Base-by-base conservation (phyloP, 2,113 vertebrate species). In the Corythoichthys haematopterus region DNA sequence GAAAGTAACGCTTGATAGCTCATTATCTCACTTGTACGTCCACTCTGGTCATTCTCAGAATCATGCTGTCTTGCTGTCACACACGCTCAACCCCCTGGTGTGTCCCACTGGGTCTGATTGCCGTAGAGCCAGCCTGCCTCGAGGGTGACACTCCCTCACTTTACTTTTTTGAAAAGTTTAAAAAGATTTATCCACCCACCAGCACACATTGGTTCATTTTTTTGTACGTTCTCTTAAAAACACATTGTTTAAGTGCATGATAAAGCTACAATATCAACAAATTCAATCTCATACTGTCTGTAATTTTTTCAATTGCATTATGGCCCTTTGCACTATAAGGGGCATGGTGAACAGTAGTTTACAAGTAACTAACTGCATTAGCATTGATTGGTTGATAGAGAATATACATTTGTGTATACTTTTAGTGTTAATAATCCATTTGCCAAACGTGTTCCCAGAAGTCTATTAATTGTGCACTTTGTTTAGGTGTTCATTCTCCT, bases 21-120 rank as follows among this genome's bases (percentile, higher is more conserved):
- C 70, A 66, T 76, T 65, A 72, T 78, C 37, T 73, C 60, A 55
- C n/a, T 64, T 58, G 59, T 48, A 37, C 1, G 0, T 40, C 13
- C 35, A 16, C 40, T 62, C 16, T 16, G 5, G 59, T 38, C 52
- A 13, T 1, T 60, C 43, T 65, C 14, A 55, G 6, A 2, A 13
- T 47, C 66, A 7, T 52, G 15, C 20, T 37, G 9, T 12, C 20
- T 56, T 20, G 8, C 46, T 15, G 47, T 11, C 55, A 9, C 60
- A 57, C 55, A 67, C 47, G 45, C 36, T 60, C 58, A 51, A 38
- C 55, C 6, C 65, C 33, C 59, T 14, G 58, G 48, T 45, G 48
- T 80, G 71, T 70, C 57, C 60, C 33, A 68, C 48, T 2, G 48
- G 72, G 62, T 72, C 12, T 80, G 72, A 74, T 82, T 70, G 70